These are phyloP conservation scores for Pseudopleuronectes americanus DNA, from an alignment of 2,797 vertebrate species.

Conservation along the genomic window DNA sequence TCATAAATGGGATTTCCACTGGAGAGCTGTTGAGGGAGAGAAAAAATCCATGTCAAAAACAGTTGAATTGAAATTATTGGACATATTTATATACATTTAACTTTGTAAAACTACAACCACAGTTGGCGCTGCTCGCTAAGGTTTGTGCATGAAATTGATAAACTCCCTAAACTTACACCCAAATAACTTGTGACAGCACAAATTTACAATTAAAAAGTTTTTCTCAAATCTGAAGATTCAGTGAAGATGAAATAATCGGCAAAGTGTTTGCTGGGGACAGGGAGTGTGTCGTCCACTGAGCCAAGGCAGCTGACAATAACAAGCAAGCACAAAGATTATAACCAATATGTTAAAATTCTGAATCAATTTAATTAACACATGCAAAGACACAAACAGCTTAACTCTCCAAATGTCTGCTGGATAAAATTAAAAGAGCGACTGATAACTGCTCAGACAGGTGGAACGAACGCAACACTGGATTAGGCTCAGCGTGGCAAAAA, in stretches of 20 bases:
- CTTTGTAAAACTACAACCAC: neutral
- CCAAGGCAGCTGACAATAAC: conserved; percentile 29
- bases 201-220: neutral
- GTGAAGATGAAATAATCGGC: conserved; percentile 24
- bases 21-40: conserved; percentile 85
- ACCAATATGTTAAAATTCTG: conserved; percentile 13
- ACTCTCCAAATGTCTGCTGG: neutral
- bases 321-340: conserved; percentile 8
- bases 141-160: neutral
- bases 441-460: conserved; percentile 1
- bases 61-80: neutral
- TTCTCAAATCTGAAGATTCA: conserved; percentile 8
- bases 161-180: neutral
- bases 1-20: conserved; percentile 96
- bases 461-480: neutral
- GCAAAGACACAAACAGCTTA: neutral
- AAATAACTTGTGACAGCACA: neutral
- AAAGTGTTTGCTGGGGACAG: conserved; percentile 34
- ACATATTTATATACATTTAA: too few relatives aligned
- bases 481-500: neutral
- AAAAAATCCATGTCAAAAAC: conserved; percentile 8
- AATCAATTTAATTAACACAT: neutral
- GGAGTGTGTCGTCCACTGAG: conserved; percentile 19
- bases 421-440: neutral
- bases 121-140: neutral